phyloP scores from a whole-genome alignment of 2,888 invertebrate species.

The Blastobasis adustella region DNA sequence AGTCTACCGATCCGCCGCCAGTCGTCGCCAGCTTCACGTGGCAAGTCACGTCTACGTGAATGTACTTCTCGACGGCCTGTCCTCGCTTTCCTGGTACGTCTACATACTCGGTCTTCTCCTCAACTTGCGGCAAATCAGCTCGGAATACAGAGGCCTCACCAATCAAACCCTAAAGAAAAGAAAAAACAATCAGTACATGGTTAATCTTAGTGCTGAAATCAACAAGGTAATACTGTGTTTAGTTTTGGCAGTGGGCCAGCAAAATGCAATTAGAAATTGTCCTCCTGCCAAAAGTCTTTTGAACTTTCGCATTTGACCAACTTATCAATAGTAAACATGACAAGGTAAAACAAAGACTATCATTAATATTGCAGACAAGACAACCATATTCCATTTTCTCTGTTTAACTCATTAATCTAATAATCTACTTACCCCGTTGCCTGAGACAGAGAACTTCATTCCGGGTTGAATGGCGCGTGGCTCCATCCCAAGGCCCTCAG shows the following conservation, averaged over 20 bases:
- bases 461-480: constrained; percentile 79
- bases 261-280: constrained; percentile 33
- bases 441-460: constrained; percentile 78
- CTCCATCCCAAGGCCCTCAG: constrained; percentile 82
- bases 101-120: constrained; percentile 77
- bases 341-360: background rate
- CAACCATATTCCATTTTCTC: too few relatives aligned
- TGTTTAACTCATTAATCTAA: too few relatives aligned
- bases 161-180: constrained; percentile 51
- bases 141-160: constrained; percentile 81
- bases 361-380: too few relatives aligned
- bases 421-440: constrained; percentile 67
- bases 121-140: constrained; percentile 79
- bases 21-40: constrained; percentile 77
- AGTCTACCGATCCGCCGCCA: constrained; percentile 72
- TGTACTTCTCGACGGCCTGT: constrained; percentile 76
- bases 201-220: too few relatives aligned
- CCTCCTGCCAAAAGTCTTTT: constrained; percentile 33
- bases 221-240: constrained; percentile 24
- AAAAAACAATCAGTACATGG: background rate
- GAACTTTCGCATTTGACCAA: constrained; percentile 27
- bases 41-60: constrained; percentile 81
- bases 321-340: constrained; percentile 30
- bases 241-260: constrained; percentile 31
- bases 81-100: constrained; percentile 61